Base-by-base conservation (phyloP, 2,888 invertebrate genomes). In the Adelognathus sp. region DNA sequence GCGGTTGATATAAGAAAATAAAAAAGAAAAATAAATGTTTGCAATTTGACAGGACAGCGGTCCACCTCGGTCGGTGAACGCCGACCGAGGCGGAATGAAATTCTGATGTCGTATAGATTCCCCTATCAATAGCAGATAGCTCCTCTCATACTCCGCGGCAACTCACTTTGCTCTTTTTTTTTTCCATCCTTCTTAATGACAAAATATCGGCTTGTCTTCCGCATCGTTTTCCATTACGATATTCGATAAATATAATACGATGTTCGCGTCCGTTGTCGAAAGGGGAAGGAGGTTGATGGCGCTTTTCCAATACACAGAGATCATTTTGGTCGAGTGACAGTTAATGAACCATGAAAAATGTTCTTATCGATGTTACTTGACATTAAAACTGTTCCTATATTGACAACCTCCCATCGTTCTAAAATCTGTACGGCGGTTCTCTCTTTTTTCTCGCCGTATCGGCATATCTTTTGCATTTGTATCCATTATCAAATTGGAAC, bases 121-220 rank as follows among this genome's bases (percentile, higher is more conserved):
- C 61, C n/a, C 41, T 67, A 50, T 74, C 74, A 21, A 74, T 74
- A 74, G 39, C 74, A 66, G 16, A n/a, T n/a, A 21, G 39, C 24
- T 61, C 44, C 41, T 29, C 16, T 52, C 50, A 29, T 27, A 2
- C 41, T 3, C 3, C 29, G n/a, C 7, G 7, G 2, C 29, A 11
- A 29, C 14, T 16, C 41, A 5, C 18, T n/a, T 44, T 33, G 18
- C 27, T 67, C 39, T 24, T 14, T 52, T 27, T 16, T 52, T 27
- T 16, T 24, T 61, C 52, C 29, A 29, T 14, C 27, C 14, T 33
- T 9, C 18, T 29, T 29, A 6, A 21, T 39, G 71, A 54, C 71
- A 50, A 71, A 27, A 54, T 72, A 72, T 54, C 71, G 41, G 52
- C 39, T 21, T 41, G 21, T 24, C 36, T 60, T 50, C 52, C 36